A percentile compares a stretch with the other conserved stretches of the same genome.
Evolutionary conservation across 2,113 vertebrate genomes (phyloP).

Genomic region (Anser cygnoides): DNA sequence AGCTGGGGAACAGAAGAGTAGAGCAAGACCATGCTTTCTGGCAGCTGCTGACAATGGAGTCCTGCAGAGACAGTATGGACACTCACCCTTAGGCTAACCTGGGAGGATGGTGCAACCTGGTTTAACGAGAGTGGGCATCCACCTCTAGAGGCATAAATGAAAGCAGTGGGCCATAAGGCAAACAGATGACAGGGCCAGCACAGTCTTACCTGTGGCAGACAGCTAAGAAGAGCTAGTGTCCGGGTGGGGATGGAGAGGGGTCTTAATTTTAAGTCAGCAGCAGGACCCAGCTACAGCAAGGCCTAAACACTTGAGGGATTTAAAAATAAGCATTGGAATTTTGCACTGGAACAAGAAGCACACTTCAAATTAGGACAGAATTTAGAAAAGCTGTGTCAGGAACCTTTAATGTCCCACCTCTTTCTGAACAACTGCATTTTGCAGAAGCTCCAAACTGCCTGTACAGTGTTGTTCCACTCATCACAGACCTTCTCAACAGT

Average conservation of each 20-base stretch:
- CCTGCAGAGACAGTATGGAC: neutral
- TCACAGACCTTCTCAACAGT: neutral
- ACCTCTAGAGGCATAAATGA: neutral
- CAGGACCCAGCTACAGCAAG: neutral
- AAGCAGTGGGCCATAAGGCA: neutral
- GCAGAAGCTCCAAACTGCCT: neutral
- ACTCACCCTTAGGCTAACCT: neutral
- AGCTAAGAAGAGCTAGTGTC: neutral
- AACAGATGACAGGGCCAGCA: neutral
- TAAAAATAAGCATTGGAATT: slow-evolving; percentile 1
- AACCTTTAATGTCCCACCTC: neutral
- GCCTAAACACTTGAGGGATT: neutral
- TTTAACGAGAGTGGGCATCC: neutral
- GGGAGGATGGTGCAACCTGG: neutral
- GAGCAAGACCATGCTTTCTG: neutral
- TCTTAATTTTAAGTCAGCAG: slow-evolving; percentile 30
- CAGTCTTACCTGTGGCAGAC: neutral
- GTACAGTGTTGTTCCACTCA: neutral
- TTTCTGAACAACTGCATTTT: neutral
- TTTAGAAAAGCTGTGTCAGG: neutral
- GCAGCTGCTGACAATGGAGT: neutral
- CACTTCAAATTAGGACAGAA: neutral
- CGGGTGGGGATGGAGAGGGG: neutral
- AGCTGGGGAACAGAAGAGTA: neutral
- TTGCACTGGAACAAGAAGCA: neutral